These are phyloP conservation scores for Pseudomyrmex concolor DNA, from an alignment of 1,140 invertebrate species.

Conservation along the genomic window DNA sequence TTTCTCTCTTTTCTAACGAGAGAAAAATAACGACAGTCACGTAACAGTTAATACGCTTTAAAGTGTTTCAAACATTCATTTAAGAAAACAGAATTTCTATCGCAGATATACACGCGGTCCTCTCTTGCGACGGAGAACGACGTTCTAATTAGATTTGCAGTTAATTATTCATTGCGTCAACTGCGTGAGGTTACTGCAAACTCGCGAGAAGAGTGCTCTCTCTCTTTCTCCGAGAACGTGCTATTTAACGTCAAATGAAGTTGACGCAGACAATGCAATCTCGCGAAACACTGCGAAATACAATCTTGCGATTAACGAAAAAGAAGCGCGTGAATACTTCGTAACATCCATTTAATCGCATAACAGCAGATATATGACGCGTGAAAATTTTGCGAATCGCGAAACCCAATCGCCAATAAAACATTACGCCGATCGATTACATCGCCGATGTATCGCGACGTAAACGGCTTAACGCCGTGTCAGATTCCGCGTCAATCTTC, in stretches of 20 bases:
- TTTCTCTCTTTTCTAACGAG: not conserved
- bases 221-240: not conserved
- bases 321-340: too few relatives aligned
- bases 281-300: too few relatives aligned
- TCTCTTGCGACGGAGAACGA: not conserved
- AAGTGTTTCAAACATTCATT: not conserved
- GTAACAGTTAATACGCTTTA: not conserved
- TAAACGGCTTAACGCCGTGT: not conserved
- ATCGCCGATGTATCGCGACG: not conserved
- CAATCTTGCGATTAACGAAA: too few relatives aligned
- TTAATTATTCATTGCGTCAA: conserved; percentile 47
- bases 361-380: not conserved
- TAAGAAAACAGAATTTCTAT: conserved; percentile 30
- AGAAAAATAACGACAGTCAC: not conserved
- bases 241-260: not conserved
- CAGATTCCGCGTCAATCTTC: not conserved
- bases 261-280: too few relatives aligned
- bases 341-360: not conserved
- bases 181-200: conserved; percentile 9
- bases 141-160: conserved; percentile 33
- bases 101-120: not conserved
- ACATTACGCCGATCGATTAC: not conserved
- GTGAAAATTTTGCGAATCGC: not conserved
- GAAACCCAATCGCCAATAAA: not conserved
- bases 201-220: not conserved